These are phyloP conservation scores for Gambusia affinis DNA, from an alignment of 2,113 vertebrate genomes.

Conservation along the genomic window DNA sequence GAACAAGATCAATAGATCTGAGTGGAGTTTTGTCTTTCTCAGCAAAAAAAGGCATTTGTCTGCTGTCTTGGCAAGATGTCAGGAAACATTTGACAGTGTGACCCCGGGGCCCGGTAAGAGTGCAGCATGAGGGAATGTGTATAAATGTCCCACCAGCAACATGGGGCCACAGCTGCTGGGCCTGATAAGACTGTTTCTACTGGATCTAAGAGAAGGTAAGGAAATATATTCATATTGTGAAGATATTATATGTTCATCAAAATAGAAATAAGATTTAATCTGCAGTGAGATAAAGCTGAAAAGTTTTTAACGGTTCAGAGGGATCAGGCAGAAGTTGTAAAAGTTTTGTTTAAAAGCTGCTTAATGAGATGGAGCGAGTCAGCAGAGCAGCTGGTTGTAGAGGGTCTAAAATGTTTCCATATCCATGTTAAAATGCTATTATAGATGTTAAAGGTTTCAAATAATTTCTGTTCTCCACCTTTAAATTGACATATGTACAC, in stretches of 20 bases:
- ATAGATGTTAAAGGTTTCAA: too few relatives aligned
- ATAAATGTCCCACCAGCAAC: conserved; percentile 39
- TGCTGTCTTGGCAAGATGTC: conserved; percentile 51
- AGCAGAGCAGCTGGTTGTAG: too few relatives aligned
- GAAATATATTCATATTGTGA: neutral
- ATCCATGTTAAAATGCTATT: too few relatives aligned
- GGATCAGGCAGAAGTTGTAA: too few relatives aligned
- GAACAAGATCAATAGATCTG: conserved; percentile 47
- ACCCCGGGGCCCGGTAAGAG: conserved; percentile 26
- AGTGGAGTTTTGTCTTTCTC: conserved; percentile 47
- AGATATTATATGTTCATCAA: neutral
- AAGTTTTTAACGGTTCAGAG: too few relatives aligned
- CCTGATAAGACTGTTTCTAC: conserved; percentile 38
- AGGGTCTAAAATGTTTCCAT: too few relatives aligned
- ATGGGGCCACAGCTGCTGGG: conserved; percentile 31
- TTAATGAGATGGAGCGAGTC: too few relatives aligned
- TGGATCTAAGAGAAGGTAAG: conserved; percentile 50
- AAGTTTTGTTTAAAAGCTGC: too few relatives aligned
- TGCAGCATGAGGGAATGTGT: conserved; percentile 20
- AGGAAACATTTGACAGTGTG: conserved; percentile 62
- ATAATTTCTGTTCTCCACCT: too few relatives aligned
- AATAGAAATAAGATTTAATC: neutral
- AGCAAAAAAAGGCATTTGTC: conserved; percentile 58
- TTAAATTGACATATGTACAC: too few relatives aligned
- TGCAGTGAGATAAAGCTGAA: neutral